Percentiles rank a stretch among this genome's conserved stretches.
phyloP scores from a whole-genome alignment of 2,113 vertebrate genomes.

The Sisor rabdophorus region DNA sequence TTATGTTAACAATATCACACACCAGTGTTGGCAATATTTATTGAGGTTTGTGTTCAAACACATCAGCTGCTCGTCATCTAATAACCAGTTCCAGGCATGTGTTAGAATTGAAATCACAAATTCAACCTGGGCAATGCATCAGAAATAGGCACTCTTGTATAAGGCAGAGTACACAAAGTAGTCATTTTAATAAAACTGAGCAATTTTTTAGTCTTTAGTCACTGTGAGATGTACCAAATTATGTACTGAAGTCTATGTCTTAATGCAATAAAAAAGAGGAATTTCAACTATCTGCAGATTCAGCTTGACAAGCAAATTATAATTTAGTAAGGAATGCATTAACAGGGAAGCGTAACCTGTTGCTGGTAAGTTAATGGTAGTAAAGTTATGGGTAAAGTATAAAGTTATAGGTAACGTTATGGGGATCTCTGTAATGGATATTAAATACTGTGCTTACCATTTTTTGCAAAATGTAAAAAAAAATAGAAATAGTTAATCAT shows the following conservation, averaged over 20 bases:
- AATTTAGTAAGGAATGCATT: conserved; percentile 47
- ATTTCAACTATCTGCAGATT: conserved; percentile 40
- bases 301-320: conserved; percentile 38
- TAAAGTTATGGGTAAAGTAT: conserved; percentile 1
- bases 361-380: conserved; percentile 14
- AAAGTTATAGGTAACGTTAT: too few relatives aligned
- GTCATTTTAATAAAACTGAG: conserved; percentile 1
- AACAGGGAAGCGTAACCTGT: conserved; percentile 24
- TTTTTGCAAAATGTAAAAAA: background rate
- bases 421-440: too few relatives aligned
- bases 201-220: background rate
- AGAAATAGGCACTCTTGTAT: background rate
- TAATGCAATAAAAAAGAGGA: conserved; percentile 3
- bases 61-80: background rate
- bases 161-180: conserved; percentile 8
- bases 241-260: conserved; percentile 13
- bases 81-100: conserved; percentile 5
- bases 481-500: background rate
- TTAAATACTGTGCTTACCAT: too few relatives aligned
- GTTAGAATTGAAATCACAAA: background rate
- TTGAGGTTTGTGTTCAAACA: conserved; percentile 13
- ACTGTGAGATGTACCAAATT: background rate
- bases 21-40: background rate
- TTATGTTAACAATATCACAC: background rate
- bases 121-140: background rate